Percentiles rank a stretch among this genome's conserved stretches.
These are phyloP conservation scores for Anthopleura sola DNA, from an alignment of 64 coral and sea anemone genomes.

Conservation along the genomic window DNA sequence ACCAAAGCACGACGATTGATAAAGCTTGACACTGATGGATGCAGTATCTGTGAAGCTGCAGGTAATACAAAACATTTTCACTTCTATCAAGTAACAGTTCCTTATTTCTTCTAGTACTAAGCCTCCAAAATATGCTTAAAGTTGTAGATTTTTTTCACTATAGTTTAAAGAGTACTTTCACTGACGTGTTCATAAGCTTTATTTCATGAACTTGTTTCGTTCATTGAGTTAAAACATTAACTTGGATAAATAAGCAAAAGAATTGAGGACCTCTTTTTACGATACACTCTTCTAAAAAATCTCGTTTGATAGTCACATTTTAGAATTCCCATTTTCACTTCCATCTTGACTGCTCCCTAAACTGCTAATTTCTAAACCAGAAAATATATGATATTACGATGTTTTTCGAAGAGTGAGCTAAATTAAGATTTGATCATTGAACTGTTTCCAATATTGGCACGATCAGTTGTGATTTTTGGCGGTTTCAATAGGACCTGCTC, in stretches of 20 bases:
- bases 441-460: slow-evolving; percentile 3
- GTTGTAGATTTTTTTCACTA: neutral
- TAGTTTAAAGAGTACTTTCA: no score
- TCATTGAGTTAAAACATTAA: no score
- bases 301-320: no score
- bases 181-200: no score
- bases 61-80: neutral
- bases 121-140: neutral
- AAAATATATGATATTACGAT: slow-evolving; percentile 7
- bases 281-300: no score
- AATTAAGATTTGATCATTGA: neutral
- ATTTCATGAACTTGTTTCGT: no score
- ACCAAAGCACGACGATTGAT: neutral
- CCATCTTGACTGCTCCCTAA: neutral
- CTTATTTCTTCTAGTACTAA: no score
- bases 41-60: neutral
- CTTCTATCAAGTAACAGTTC: no score
- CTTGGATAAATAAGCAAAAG: no score
- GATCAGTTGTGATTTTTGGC: neutral
- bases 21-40: neutral
- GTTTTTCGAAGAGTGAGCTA: neutral
- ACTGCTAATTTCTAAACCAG: neutral
- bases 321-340: no score
- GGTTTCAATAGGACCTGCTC: neutral
- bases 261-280: no score